A percentile compares a stretch with the other conserved stretches of the same genome.
These are phyloP conservation scores for Lathronympha strigana DNA, from an alignment of 2,888 invertebrate genomes.

Conservation along the genomic window DNA sequence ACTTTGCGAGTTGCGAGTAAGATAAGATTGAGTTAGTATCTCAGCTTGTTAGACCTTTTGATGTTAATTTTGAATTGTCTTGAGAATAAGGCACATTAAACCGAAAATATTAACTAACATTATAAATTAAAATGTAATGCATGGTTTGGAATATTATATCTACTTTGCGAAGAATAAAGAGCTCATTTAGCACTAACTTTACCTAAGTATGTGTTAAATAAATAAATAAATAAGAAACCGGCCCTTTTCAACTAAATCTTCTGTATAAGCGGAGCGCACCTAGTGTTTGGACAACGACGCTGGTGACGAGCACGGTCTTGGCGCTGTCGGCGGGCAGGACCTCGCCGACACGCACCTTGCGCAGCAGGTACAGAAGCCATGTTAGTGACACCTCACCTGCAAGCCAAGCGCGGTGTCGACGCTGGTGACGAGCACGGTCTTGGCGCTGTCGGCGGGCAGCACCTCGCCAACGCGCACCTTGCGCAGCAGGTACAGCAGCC, in stretches of 20 bases:
- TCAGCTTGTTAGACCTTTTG: too few relatives aligned
- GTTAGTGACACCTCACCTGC: not conserved
- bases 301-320: slow-evolving; percentile 90
- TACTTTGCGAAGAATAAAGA: too few relatives aligned
- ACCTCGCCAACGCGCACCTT: not conserved
- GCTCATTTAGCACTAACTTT: too few relatives aligned
- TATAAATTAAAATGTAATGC: too few relatives aligned
- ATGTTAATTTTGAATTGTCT: too few relatives aligned
- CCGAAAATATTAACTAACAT: too few relatives aligned
- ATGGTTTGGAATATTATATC: too few relatives aligned
- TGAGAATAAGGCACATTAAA: too few relatives aligned
- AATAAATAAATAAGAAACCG: too few relatives aligned
- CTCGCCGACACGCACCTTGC: slow-evolving; percentile 83
- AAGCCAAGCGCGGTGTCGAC: slow-evolving; percentile 1
- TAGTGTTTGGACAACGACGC: slow-evolving; percentile 85
- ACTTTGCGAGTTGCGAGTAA: not conserved
- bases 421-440: not conserved
- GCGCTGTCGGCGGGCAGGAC: slow-evolving; percentile 86
- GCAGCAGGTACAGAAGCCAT: not conserved
- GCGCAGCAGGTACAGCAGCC: not conserved
- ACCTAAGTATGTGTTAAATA: too few relatives aligned
- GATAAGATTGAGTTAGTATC: not conserved
- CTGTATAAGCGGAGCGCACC: too few relatives aligned
- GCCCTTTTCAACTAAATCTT: too few relatives aligned
- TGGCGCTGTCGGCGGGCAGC: slow-evolving; percentile 9